phyloP scores from a whole-genome alignment of 2,113 vertebrate genomes.

The Motacilla alba region DNA sequence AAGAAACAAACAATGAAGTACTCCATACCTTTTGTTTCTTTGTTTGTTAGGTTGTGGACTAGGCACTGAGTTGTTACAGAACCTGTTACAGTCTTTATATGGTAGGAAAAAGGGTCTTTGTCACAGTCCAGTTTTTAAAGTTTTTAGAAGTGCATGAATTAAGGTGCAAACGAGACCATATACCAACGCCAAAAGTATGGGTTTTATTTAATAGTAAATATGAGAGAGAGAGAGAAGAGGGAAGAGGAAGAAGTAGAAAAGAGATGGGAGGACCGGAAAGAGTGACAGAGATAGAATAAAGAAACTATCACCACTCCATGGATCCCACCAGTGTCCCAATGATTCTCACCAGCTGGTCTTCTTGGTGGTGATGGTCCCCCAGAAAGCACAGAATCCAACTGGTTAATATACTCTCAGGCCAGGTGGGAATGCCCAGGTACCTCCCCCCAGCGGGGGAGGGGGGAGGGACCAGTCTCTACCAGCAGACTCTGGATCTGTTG shows the following conservation, averaged over 20 bases:
- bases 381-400: not conserved
- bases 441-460: accelerated
- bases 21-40: not conserved
- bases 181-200: not conserved
- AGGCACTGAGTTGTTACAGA: not conserved
- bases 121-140: accelerated
- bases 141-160: not conserved
- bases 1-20: not conserved
- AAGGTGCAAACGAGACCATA: not conserved
- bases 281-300: not conserved
- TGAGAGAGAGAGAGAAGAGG: not conserved
- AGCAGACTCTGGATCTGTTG: not conserved
- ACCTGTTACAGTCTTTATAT: not conserved
- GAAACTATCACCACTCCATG: not conserved
- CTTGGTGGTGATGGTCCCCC: not conserved
- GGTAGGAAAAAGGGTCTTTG: not conserved
- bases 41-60: not conserved
- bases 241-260: not conserved
- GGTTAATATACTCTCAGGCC: not conserved
- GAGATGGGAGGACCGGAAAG: not conserved
- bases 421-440: not conserved
- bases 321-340: accelerated
- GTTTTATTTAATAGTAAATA: not conserved
- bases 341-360: not conserved
- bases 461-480: not conserved